Base-by-base conservation (phyloP, 1,140 invertebrate genomes). In the Drosophila takahashii region DNA sequence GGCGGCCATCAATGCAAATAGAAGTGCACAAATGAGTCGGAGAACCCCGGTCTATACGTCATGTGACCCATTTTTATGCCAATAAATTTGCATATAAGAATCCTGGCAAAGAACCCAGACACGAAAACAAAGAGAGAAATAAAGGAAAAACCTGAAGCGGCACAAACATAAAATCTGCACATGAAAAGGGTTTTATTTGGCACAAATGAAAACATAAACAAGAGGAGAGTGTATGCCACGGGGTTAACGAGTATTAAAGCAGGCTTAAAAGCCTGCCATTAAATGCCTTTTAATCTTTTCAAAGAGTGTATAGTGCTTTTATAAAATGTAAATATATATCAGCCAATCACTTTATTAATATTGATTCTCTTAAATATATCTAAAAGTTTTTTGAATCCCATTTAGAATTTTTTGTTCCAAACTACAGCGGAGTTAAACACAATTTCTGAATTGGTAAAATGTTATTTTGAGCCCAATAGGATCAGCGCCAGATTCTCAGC, bases 81-180 rank as follows among this genome's bases (percentile, higher is more conserved):
- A 85, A 86, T 86, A 86, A 85, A 85, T 85, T 85, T 81, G 77
- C 81, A 85, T 85, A 86, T 78, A 81, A 85, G 81, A 65, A 77
- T 57, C 51, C 39, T 37, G 67, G 39, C 60, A 57, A 32, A 41
- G 27, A 60, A 26, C 60, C 29, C 66, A 41, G 48, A 44, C 27
- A 41, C 34, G 56, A 36, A 47, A 52, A 62, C 42, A 62, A 50
- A 62, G 52, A 39, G 22, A 45, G 37, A 54, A 69, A n/a, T 47
- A 60, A 57, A n/a, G 18, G 41, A 60, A 51, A 65, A 67, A 67
- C 64, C 64, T 65, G 47, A 42, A 81, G 62, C 60, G 66, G 66
- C 54, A 54, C 47, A 74, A 56, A 69, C 75, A 84, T 69, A 83
- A 83, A 83, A 83, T 75, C 79, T 83, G 79, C 75, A 83, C 74